phyloP scores from a whole-genome alignment of 35 echinoderm and acorn worm species.

The Acanthaster planci region DNA sequence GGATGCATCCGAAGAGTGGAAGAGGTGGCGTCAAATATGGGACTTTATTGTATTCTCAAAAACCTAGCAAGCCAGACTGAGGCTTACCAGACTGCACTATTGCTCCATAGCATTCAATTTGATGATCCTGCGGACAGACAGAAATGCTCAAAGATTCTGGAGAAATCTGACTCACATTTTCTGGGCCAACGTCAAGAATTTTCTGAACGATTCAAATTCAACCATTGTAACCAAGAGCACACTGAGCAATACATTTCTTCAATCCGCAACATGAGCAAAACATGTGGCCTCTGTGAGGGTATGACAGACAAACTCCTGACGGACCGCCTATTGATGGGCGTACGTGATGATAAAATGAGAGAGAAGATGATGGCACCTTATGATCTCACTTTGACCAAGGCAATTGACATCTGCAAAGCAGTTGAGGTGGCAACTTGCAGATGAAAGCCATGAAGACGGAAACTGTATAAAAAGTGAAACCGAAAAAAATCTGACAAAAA shows the following conservation, averaged over 20 bases:
- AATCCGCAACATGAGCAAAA: constrained; percentile 27
- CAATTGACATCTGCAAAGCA: constrained; percentile 45
- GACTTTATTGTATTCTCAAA: constrained; percentile 40
- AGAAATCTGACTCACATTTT: constrained; percentile 31
- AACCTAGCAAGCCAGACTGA: constrained; percentile 28
- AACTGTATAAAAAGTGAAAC: not conserved
- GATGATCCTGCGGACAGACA: not conserved
- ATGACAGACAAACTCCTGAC: constrained; percentile 44
- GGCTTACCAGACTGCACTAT: constrained; percentile 25
- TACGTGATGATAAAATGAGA: constrained; percentile 24
- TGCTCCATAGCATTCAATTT: constrained; percentile 49
- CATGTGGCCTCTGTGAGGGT: constrained; percentile 37
- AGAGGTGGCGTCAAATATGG: constrained; percentile 53
- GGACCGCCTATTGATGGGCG: constrained; percentile 32
- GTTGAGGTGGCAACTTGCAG: constrained; percentile 14
- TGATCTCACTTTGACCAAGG: constrained; percentile 28
- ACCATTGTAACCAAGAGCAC: constrained; percentile 32
- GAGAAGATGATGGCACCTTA: constrained; percentile 24
- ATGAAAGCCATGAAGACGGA: constrained; percentile 24
- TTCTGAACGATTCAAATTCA: constrained; percentile 51
- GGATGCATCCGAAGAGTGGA: constrained; percentile 45
- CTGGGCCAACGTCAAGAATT: constrained; percentile 27
- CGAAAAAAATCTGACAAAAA: not conserved
- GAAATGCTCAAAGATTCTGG: constrained; percentile 12
- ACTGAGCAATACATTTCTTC: constrained; percentile 34